phyloP scores from a whole-genome alignment of 2,113 vertebrate species.

The Megaptera novaeangliae region DNA sequence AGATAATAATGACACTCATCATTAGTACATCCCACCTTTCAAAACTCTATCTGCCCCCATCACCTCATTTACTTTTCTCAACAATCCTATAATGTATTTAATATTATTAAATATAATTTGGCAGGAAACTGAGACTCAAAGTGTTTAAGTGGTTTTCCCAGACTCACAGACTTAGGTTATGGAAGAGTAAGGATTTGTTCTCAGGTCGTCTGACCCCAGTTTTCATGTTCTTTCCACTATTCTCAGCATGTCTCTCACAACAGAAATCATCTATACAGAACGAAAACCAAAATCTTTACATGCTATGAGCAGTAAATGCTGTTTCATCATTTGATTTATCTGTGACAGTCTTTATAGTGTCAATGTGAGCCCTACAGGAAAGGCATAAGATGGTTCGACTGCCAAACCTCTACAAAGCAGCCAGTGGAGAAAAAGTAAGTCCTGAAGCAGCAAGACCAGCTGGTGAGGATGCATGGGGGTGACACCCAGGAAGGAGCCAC shows the following conservation, averaged over 20 bases:
- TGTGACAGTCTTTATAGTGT: background rate
- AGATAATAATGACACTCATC: background rate
- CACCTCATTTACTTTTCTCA: background rate
- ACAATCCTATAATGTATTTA: background rate
- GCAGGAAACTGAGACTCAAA: background rate
- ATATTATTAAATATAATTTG: background rate
- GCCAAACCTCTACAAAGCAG: background rate
- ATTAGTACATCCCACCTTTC: background rate
- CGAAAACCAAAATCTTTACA: background rate
- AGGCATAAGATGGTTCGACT: too few species aligned
- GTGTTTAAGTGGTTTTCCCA: background rate
- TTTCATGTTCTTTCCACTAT: background rate
- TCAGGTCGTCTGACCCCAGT: background rate
- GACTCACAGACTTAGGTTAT: background rate
- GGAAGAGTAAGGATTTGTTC: background rate
- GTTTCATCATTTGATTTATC: background rate
- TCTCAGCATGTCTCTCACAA: background rate
- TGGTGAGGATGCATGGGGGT: background rate
- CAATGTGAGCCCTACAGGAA: background rate
- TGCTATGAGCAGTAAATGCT: background rate
- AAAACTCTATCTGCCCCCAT: background rate
- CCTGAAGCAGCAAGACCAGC: background rate
- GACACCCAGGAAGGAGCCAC: background rate
- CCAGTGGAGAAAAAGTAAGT: background rate
- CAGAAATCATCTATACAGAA: background rate